These are phyloP conservation scores for Polydrusus pterygomalis DNA, from an alignment of 2,888 invertebrate genomes.

Conservation along the genomic window DNA sequence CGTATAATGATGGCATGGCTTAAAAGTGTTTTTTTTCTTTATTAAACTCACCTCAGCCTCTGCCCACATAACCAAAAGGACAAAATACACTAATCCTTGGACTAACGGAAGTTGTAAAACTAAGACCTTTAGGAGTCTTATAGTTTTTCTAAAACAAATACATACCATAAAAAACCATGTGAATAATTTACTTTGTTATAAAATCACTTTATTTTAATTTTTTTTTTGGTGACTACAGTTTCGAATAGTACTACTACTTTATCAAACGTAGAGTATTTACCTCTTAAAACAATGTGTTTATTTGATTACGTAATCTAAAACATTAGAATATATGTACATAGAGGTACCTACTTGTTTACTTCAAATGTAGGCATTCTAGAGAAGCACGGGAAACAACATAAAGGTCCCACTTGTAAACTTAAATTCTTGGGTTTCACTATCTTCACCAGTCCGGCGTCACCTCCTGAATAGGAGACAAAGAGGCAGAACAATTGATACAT, in stretches of 20 bases:
- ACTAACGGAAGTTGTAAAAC: constrained; percentile 82
- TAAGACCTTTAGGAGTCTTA: constrained; percentile 75
- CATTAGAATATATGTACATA: no score
- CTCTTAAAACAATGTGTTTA: no score
- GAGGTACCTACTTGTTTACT: constrained; percentile 9
- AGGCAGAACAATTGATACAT: constrained; percentile 82
- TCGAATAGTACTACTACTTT: no score
- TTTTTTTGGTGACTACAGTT: no score
- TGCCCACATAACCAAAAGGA: constrained; percentile 77
- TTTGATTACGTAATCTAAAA: no score
- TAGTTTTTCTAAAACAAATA: constrained; percentile 75
- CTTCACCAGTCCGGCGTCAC: constrained; percentile 76
- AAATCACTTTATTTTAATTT: no score
- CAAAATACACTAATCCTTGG: constrained; percentile 78
- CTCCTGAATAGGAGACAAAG: constrained; percentile 79
- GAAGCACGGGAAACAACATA: constrained; percentile 85
- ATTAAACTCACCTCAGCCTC: constrained; percentile 81
- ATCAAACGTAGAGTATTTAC: no score
- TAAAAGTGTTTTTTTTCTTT: no score
- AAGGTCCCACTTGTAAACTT: constrained; percentile 79
- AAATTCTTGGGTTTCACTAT: constrained; percentile 76
- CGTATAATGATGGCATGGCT: no score
- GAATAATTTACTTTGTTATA: no score
- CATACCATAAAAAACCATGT: no score
- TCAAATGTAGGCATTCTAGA: constrained; percentile 74